These are phyloP conservation scores for Brachypodius melanocephalos DNA, from an alignment of 2,113 vertebrate species.

Conservation along the genomic window DNA sequence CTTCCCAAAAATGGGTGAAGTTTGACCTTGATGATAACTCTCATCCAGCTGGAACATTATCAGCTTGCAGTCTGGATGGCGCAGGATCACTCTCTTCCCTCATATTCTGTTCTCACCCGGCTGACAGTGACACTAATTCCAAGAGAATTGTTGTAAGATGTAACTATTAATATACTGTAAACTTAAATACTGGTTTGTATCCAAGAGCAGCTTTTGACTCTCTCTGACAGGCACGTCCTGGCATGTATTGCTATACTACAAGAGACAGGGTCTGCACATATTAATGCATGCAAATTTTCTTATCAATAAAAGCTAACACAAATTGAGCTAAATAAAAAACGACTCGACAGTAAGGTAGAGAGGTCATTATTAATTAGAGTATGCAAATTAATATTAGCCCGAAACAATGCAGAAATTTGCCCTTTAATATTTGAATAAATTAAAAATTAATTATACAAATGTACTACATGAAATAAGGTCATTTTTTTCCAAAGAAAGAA, in stretches of 20 bases:
- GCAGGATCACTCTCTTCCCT: background rate
- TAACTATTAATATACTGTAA: background rate
- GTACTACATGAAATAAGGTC: background rate
- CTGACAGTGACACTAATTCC: constrained; percentile 7
- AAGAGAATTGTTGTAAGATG: background rate
- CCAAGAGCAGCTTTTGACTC: background rate
- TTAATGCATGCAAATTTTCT: background rate
- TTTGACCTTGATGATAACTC: background rate
- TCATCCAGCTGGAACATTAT: background rate
- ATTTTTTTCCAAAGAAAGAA: background rate
- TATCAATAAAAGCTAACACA: background rate
- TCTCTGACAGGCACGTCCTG: background rate
- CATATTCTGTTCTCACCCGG: background rate
- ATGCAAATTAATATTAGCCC: background rate
- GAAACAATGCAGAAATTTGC: background rate
- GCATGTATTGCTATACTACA: background rate
- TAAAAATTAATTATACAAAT: background rate
- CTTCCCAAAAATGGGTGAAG: background rate
- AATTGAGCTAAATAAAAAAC: background rate
- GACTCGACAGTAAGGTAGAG: background rate
- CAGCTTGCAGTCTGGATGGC: background rate
- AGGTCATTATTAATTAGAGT: background rate
- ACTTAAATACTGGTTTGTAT: constrained; percentile 13
- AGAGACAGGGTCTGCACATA: background rate
- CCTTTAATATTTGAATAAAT: background rate